These are phyloP conservation scores for Motacilla alba DNA, from an alignment of 2,113 vertebrate genomes.

Conservation along the genomic window DNA sequence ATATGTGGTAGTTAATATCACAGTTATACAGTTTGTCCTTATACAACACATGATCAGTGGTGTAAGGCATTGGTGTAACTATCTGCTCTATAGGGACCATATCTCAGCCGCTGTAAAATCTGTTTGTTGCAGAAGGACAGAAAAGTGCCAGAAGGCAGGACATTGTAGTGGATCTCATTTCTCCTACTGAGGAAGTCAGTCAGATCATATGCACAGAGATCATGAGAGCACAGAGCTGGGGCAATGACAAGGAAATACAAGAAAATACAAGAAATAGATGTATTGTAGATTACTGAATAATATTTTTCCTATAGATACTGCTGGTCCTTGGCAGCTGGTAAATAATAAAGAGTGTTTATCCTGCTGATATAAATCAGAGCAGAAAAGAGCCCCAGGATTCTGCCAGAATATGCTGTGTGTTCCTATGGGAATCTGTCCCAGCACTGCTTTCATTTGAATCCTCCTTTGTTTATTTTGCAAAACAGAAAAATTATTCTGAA, in stretches of 20 bases:
- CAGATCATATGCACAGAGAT: neutral
- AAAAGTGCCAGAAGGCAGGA: neutral
- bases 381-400: constrained; percentile 11
- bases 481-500: constrained; percentile 52
- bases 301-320: neutral
- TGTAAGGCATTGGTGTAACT: neutral
- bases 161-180: neutral
- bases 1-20: neutral
- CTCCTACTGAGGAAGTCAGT: neutral
- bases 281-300: neutral
- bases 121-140: neutral
- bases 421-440: constrained; percentile 32
- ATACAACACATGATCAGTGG: neutral
- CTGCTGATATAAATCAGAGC: constrained; percentile 20
- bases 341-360: neutral
- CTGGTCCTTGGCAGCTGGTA: neutral
- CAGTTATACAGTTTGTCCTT: neutral
- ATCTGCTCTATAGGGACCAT: neutral
- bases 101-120: neutral
- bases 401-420: neutral
- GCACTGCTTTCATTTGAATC: constrained; percentile 25
- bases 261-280: neutral
- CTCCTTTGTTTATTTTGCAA: constrained; percentile 51
- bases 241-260: neutral
- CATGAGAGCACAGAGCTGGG: neutral